phyloP scores from a whole-genome alignment of 2,797 vertebrate species.

The Bovichtus diacanthus region DNA sequence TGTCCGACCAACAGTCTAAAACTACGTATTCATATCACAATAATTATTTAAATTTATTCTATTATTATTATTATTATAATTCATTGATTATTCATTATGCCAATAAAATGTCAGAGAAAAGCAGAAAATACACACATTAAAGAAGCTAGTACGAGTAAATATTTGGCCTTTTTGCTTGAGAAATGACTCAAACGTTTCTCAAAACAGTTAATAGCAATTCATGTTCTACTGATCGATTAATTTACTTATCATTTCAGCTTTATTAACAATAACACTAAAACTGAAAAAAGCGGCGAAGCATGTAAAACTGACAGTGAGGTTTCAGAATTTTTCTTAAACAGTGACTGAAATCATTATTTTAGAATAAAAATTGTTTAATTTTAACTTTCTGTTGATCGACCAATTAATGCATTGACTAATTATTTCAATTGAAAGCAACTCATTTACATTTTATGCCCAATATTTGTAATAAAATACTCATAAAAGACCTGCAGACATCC shows the following conservation, averaged over 20 bases:
- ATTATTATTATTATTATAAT: neutral
- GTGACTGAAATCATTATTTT: neutral
- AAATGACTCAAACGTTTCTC: neutral
- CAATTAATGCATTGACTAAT: neutral
- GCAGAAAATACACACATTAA: neutral
- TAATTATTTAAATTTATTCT: neutral
- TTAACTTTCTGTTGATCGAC: neutral
- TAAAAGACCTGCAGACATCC: neutral
- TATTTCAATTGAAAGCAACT: neutral
- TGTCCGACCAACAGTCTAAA: neutral
- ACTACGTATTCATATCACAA: neutral
- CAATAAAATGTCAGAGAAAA: neutral
- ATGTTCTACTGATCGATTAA: neutral
- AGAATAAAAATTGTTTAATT: neutral
- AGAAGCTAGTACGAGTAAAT: neutral
- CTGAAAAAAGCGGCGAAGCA: too few relatives aligned
- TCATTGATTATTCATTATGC: neutral
- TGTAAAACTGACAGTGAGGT: too few relatives aligned
- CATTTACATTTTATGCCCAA: neutral
- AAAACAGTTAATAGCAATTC: neutral
- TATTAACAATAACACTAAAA: neutral
- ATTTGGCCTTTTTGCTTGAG: neutral
- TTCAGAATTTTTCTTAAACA: neutral
- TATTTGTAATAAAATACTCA: neutral
- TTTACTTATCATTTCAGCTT: neutral